Evolutionary conservation across 1,140 invertebrate species (phyloP).

Genomic region (Pinna nobilis): DNA sequence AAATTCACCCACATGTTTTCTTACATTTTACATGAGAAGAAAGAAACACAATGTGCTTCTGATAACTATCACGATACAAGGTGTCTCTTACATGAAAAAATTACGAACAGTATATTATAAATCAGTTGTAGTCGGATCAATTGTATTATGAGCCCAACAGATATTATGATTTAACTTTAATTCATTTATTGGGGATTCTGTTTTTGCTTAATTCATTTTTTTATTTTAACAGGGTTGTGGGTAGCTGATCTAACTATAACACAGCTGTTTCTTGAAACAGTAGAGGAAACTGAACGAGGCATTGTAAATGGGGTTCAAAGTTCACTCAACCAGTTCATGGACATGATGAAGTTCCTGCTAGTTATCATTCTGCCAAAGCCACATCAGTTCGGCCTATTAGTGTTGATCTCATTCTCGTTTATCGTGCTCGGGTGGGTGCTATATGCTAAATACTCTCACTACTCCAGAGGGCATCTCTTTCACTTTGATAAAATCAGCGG

Average conservation of each 20-base stretch:
- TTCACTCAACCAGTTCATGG: slow-evolving; percentile 77
- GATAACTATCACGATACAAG: too few relatives aligned
- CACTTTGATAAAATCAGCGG: slow-evolving; percentile 8
- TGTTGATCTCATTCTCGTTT: slow-evolving; percentile 75
- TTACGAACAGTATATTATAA: too few relatives aligned
- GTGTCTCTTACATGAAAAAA: too few relatives aligned
- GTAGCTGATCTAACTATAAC: slow-evolving; percentile 78
- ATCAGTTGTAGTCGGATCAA: too few relatives aligned
- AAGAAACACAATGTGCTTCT: too few relatives aligned
- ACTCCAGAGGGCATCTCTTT: slow-evolving; percentile 5
- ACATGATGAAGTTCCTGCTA: slow-evolving; percentile 77
- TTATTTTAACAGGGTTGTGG: too few relatives aligned
- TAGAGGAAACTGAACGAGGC: slow-evolving; percentile 77
- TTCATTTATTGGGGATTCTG: too few relatives aligned
- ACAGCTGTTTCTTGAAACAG: slow-evolving; percentile 79
- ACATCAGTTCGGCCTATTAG: slow-evolving; percentile 74
- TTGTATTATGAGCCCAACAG: too few relatives aligned
- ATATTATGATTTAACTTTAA: too few relatives aligned
- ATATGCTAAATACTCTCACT: slow-evolving; percentile 36
- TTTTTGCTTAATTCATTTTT: too few relatives aligned
- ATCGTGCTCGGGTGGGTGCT: slow-evolving; percentile 68
- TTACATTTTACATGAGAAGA: too few relatives aligned
- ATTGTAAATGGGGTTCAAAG: slow-evolving; percentile 79
- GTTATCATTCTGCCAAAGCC: slow-evolving; percentile 75
- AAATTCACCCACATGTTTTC: too few relatives aligned